These are phyloP conservation scores for Paragorgia papillata DNA, from an alignment of 92 coral and sea anemone species.

Conservation along the genomic window DNA sequence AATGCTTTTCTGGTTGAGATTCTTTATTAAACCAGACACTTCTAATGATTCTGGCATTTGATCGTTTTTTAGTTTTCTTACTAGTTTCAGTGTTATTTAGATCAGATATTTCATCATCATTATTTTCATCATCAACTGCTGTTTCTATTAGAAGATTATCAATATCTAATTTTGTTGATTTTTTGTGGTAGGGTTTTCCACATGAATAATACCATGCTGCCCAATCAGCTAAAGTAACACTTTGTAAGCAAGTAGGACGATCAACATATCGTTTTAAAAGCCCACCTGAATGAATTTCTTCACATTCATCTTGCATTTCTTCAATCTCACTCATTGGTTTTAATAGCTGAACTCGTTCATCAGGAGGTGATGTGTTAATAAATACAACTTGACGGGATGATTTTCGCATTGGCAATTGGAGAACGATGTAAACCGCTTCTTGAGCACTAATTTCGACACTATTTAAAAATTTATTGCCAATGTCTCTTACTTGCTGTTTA, in stretches of 20 bases:
- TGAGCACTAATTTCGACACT: constrained; percentile 58
- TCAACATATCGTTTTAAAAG: no score
- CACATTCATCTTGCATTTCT: no score
- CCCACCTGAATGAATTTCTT: no score
- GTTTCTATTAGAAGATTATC: constrained; percentile 49
- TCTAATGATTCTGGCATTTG: no score
- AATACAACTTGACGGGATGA: constrained; percentile 50
- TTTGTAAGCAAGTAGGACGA: constrained; percentile 42
- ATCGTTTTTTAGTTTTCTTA: no score
- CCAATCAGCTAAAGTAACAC: constrained; percentile 58
- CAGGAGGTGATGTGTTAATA: constrained; percentile 47
- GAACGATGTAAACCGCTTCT: constrained; percentile 55
- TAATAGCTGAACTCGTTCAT: no score
- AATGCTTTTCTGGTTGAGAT: no score
- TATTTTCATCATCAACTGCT: constrained; percentile 34
- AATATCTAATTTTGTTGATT: constrained; percentile 37
- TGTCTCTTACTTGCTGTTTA: constrained; percentile 65
- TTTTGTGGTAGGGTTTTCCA: constrained; percentile 42
- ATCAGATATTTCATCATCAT: constrained; percentile 46
- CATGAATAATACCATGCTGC: constrained; percentile 59
- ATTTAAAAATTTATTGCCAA: constrained; percentile 52
- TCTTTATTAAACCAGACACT: no score
- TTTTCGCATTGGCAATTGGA: no score
- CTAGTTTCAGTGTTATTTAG: constrained; percentile 14
- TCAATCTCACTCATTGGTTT: no score